Base-by-base conservation (phyloP, 2,888 invertebrate species). In the Clistopyga incitator region DNA sequence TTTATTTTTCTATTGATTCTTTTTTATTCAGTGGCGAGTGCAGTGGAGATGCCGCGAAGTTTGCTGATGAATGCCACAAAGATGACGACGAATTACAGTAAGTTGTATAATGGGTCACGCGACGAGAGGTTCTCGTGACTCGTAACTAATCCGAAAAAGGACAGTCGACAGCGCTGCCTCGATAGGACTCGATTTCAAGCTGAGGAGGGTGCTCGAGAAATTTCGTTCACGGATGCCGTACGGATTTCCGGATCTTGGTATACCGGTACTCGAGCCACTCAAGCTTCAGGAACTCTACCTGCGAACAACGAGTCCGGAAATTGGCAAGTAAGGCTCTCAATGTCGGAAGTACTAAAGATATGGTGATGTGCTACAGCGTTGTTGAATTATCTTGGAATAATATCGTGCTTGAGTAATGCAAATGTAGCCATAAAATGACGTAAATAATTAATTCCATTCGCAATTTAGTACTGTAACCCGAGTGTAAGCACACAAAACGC, bases 131-230 rank as follows among this genome's bases (percentile, higher is more conserved):
- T 15, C 56, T 74, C 65, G 77, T 38, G 75, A 79, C 70, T 78
- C 75, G 61, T 71, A 76, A 84, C 76, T 84, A 86, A 86, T 86
- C 64, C 34, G 52, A 82, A 82, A 81, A 85, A 86, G 90, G 87
- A 88, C 87, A 92, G 92, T 92, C 87, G 92, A 92, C 89, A 92
- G 90, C 80, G 92, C 92, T 42, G 89, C 92, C 3, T 92, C 92
- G 59, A 92, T 84, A 70, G 91, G 91, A 54, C 85, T 92, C 74
- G 92, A 92, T 79, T 90, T 91, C 84, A 91, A 92, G 68, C 86
- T 92, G 67, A 87, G 88, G 70, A 88, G 90, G 77, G 72, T 92
- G 42, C 70, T 92, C 61, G 92, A 92, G 61, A 91, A 89, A 71
- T 88, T 92, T 70, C 92, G 92, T 2, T 56, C 80, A 0, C 88